phyloP scores from a whole-genome alignment of 1,140 invertebrate genomes.

The Cephus cinctus region DNA sequence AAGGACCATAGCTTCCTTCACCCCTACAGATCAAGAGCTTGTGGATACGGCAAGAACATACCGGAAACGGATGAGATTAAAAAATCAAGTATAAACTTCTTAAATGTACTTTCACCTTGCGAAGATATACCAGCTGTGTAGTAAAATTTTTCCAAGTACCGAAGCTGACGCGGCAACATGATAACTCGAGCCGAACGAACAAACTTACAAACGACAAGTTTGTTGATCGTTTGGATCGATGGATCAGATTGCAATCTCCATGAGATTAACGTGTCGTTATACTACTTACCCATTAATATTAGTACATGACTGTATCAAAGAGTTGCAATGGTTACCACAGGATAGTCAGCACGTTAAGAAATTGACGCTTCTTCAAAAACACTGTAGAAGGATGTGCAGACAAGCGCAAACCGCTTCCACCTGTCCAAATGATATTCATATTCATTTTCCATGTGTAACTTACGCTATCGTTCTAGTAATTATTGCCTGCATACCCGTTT shows the following conservation, averaged over 20 bases:
- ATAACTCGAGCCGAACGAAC: slow-evolving; percentile 59
- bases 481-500: slow-evolving; percentile 38
- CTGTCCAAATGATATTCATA: slow-evolving; percentile 44
- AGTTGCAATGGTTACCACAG: no score
- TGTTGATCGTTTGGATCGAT: slow-evolving; percentile 57
- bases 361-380: no score
- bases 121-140: background rate
- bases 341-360: no score
- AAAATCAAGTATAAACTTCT: background rate
- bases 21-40: slow-evolving; percentile 48
- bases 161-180: slow-evolving; percentile 27
- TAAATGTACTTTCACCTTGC: background rate
- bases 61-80: slow-evolving; percentile 20
- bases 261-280: no score
- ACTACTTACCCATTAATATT: no score
- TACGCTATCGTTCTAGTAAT: slow-evolving; percentile 44
- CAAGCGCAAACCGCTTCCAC: slow-evolving; percentile 29
- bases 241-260: slow-evolving; percentile 42
- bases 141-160: background rate
- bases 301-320: no score
- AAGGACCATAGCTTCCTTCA: slow-evolving; percentile 44
- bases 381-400: background rate
- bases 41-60: slow-evolving; percentile 32
- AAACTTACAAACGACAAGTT: slow-evolving; percentile 53
- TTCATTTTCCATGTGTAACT: slow-evolving; percentile 39